Conservation (phyloP, 2,113 vertebrate species). For the Riparia riparia region DNA sequence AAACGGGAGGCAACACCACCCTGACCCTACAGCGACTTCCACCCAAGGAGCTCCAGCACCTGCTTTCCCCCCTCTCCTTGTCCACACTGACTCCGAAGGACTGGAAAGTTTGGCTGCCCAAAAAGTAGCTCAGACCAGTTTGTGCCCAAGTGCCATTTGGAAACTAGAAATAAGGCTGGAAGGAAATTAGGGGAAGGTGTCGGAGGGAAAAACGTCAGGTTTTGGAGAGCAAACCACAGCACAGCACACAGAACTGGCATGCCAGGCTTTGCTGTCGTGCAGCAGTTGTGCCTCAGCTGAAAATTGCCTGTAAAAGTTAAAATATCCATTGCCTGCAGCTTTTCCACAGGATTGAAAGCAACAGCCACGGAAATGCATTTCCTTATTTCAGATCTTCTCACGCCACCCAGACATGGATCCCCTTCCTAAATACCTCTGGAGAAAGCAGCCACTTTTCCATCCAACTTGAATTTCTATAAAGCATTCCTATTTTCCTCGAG, state of each 20-base stretch:
- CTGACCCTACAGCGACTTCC: rapidly evolving
- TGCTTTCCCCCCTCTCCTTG: neutral
- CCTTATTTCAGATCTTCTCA: neutral
- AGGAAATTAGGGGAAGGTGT: neutral
- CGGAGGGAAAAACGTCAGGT: neutral
- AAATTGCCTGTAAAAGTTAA: neutral
- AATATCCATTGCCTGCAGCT: neutral
- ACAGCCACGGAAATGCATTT: neutral
- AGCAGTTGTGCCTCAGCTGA: neutral
- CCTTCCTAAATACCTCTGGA: neutral
- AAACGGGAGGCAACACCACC: neutral
- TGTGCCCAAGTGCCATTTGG: neutral
- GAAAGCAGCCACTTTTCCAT: neutral
- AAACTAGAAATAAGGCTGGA: neutral
- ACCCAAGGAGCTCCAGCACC: neutral
- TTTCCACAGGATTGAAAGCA: neutral
- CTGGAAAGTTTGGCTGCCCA: neutral
- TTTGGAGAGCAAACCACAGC: neutral
- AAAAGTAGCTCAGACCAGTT: neutral
- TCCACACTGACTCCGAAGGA: neutral
- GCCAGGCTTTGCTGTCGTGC: rapidly evolving
- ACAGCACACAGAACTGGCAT: neutral
- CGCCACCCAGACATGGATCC: rapidly evolving
- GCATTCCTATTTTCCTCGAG: neutral
- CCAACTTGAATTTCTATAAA: neutral